These are phyloP conservation scores for Telenomus remus DNA, from an alignment of 1,140 invertebrate genomes.

Conservation along the genomic window DNA sequence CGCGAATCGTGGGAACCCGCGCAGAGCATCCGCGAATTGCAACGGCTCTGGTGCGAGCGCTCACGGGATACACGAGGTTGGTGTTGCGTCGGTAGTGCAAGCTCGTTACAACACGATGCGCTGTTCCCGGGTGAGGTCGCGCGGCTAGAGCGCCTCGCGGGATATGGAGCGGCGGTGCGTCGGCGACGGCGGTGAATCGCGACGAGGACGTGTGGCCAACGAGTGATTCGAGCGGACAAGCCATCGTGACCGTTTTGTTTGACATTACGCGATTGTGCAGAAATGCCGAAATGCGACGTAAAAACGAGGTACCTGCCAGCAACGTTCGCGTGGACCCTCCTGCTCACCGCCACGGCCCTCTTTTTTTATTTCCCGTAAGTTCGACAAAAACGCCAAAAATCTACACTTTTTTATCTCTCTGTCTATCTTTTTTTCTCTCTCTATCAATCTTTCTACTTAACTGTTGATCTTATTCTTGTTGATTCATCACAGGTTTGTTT, in stretches of 20 bases:
- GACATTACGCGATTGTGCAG: slow-evolving; percentile 71
- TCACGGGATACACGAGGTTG: neutral
- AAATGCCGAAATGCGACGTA: slow-evolving; percentile 95
- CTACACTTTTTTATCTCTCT: too few species aligned
- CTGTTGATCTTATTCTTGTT: neutral
- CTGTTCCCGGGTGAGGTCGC: slow-evolving; percentile 33
- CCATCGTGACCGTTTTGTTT: slow-evolving; percentile 28
- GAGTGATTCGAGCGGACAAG: slow-evolving; percentile 39
- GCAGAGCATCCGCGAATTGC: too few species aligned
- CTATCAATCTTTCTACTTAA: too few species aligned
- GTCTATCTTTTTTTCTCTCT: too few species aligned
- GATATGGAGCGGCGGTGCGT: slow-evolving; percentile 31
- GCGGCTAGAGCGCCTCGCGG: slow-evolving; percentile 13
- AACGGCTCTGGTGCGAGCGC: too few species aligned
- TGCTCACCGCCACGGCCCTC: slow-evolving; percentile 90
- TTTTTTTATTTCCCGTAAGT: slow-evolving; percentile 99
- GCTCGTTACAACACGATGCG: neutral
- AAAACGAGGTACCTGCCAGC: slow-evolving; percentile 96
- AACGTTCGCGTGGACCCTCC: slow-evolving; percentile 95
- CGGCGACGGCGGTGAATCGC: slow-evolving; percentile 11
- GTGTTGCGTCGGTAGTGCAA: neutral
- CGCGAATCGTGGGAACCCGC: too few species aligned
- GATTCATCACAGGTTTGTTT: neutral
- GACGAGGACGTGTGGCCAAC: slow-evolving; percentile 51
- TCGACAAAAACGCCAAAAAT: neutral